Conservation (phyloP, 2,888 invertebrate genomes). For the Morinoia aosen region DNA sequence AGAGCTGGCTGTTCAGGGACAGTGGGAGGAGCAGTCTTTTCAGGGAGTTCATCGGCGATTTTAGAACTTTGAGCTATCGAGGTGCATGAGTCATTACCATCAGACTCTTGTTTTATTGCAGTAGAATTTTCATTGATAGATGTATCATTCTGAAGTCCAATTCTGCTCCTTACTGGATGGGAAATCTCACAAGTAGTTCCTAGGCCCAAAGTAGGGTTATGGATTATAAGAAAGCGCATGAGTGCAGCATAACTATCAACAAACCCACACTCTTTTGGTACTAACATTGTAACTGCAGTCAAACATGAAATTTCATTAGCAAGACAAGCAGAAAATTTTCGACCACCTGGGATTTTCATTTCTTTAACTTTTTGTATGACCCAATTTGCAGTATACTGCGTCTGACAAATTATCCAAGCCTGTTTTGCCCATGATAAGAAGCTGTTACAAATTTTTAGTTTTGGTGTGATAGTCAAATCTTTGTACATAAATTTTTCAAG, state of each 20-base stretch:
- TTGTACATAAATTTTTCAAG: slow-evolving; percentile 19
- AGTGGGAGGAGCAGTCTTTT: neutral
- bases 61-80: neutral
- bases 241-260: neutral
- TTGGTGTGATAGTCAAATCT: slow-evolving; percentile 34
- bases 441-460: slow-evolving; percentile 30
- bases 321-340: slow-evolving; percentile 14
- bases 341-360: neutral
- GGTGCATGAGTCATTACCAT: neutral
- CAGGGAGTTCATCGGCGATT: neutral
- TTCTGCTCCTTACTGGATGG: neutral
- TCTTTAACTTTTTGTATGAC: slow-evolving; percentile 13
- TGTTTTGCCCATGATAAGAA: slow-evolving; percentile 19
- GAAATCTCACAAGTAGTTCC: neutral
- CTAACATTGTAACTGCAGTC: slow-evolving; percentile 21
- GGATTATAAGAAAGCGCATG: slow-evolving; percentile 26
- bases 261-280: slow-evolving; percentile 45
- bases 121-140: neutral
- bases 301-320: neutral
- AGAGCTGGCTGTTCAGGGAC: neutral
- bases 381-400: neutral
- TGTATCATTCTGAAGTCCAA: neutral
- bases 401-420: slow-evolving; percentile 29
- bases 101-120: neutral
- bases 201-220: neutral